These are phyloP conservation scores for Tarsius wallacei DNA, from an alignment of 2,797 vertebrate genomes.

Conservation along the genomic window DNA sequence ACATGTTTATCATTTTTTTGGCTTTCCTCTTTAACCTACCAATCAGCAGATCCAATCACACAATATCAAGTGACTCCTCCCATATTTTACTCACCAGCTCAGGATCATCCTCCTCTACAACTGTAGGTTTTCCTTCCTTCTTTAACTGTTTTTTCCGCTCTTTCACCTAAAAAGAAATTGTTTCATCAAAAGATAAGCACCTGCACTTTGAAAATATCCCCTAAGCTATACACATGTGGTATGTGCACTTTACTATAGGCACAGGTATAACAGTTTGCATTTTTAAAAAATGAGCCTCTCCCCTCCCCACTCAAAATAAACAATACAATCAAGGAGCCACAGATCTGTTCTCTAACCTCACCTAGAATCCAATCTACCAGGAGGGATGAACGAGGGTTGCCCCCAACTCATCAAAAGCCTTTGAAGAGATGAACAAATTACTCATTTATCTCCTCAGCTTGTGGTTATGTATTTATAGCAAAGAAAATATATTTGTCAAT, in stretches of 20 bases:
- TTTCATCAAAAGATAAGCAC: conserved; percentile 77
- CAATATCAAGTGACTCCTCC: not conserved
- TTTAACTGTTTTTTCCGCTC: conserved; percentile 98
- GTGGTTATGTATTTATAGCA: conserved; percentile 5
- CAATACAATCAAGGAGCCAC: not conserved
- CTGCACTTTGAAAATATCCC: conserved; percentile 6
- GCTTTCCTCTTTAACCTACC: not conserved
- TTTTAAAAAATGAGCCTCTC: not conserved
- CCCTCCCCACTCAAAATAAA: not conserved
- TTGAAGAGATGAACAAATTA: not conserved
- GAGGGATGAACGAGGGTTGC: not conserved
- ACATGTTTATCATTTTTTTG: not conserved
- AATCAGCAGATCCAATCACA: not conserved
- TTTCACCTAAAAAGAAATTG: conserved; percentile 93
- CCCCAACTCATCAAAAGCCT: conserved; percentile 24
- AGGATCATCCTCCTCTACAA: conserved; percentile 96
- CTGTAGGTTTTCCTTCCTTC: conserved; percentile 96
- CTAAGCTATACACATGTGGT: not conserved
- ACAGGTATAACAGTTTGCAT: not conserved
- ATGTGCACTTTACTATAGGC: not conserved
- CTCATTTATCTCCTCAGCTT: not conserved
- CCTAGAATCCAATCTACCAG: conserved; percentile 44
- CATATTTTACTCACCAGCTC: conserved; percentile 93
- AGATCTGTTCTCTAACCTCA: conserved; percentile 23
- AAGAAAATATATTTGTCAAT: not conserved